Percentiles rank a stretch among this genome's conserved stretches.
These are phyloP conservation scores for Cephus runcator DNA, from an alignment of 2,888 invertebrate genomes.

Conservation along the genomic window DNA sequence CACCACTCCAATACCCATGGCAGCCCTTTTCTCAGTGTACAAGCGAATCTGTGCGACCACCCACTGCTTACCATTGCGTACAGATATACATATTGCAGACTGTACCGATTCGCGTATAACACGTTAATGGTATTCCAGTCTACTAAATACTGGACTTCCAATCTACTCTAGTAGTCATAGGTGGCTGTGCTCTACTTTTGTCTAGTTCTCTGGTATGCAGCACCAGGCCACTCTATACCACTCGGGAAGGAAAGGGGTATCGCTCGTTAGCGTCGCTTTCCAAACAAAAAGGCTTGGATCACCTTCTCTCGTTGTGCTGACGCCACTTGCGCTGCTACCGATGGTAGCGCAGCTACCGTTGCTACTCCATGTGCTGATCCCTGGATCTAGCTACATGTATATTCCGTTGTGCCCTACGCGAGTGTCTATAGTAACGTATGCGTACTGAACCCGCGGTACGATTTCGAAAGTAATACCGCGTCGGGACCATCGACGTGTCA, in stretches of 20 bases:
- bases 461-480: conserved; percentile 35
- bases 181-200: background rate
- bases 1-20: background rate
- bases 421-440: background rate
- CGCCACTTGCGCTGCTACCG: background rate
- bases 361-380: background rate
- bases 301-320: background rate
- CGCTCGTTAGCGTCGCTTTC: background rate
- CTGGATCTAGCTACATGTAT: background rate
- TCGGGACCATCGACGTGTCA: conserved; percentile 28
- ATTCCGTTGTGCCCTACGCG: background rate
- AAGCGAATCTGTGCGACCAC: background rate
- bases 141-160: background rate
- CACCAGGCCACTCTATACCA: background rate
- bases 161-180: background rate
- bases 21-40: background rate
- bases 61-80: background rate
- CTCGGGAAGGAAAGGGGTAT: background rate
- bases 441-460: background rate
- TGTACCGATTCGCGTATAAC: background rate
- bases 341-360: background rate
- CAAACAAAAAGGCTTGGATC: background rate
- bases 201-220: background rate
- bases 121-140: background rate
- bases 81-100: background rate